Percentiles rank a stretch among this genome's conserved stretches.
Evolutionary conservation across 2,888 invertebrate genomes (phyloP).

Genomic region (Gnatocerus cornutus): DNA sequence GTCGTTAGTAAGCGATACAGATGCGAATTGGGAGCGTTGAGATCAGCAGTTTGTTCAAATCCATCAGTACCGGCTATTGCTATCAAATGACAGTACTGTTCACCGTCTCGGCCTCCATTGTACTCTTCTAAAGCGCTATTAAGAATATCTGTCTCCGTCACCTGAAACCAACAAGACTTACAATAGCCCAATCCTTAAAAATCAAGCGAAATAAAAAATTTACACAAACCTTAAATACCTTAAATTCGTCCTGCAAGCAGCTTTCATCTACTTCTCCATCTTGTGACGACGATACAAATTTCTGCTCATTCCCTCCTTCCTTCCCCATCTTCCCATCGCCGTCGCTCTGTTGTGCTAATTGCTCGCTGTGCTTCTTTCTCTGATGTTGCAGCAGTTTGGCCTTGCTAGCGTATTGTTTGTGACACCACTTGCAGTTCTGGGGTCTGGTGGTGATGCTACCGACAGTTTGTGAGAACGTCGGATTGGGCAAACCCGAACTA

Average conservation of each 20-base stretch:
- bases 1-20: constrained; percentile 67
- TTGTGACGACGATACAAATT: constrained; percentile 9
- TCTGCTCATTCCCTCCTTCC: constrained; percentile 18
- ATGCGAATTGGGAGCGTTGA: constrained; percentile 62
- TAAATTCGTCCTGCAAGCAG: constrained; percentile 25
- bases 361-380: constrained; percentile 76
- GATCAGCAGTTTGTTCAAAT: constrained; percentile 41
- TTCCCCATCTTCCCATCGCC: constrained; percentile 3
- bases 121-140: constrained; percentile 43
- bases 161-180: constrained; percentile 29
- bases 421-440: constrained; percentile 85
- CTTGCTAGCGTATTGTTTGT: constrained; percentile 90
- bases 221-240: constrained; percentile 2
- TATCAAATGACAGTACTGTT: constrained; percentile 53
- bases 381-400: constrained; percentile 82
- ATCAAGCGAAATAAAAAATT: no score
- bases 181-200: no score
- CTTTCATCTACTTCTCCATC: constrained; percentile 17
- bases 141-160: constrained; percentile 48
- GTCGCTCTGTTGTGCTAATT: constrained; percentile 60
- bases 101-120: constrained; percentile 30
- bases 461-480: constrained; percentile 81
- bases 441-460: constrained; percentile 82
- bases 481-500: constrained; percentile 73
- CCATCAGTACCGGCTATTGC: constrained; percentile 43